phyloP scores from a whole-genome alignment of 2,797 vertebrate species.

The Melanotaenia pygmaea region DNA sequence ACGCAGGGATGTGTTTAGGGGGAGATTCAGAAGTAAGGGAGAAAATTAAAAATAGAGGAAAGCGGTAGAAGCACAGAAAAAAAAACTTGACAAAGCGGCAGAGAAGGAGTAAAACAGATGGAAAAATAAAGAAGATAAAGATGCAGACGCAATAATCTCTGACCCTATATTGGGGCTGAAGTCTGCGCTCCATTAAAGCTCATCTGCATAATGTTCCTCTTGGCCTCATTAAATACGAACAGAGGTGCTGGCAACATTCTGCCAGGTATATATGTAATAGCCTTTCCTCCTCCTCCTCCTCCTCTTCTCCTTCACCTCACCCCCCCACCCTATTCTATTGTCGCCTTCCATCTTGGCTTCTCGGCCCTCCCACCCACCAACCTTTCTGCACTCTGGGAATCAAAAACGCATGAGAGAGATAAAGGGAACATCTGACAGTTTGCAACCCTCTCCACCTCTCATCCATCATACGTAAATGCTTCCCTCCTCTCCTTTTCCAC shows the following conservation, averaged over 20 bases:
- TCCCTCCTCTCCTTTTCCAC: conserved; percentile 38
- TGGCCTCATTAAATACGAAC: conserved; percentile 72
- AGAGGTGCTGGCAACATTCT: conserved; percentile 55
- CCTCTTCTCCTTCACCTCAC: neutral
- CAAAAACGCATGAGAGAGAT: conserved; percentile 63
- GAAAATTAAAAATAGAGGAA: conserved; percentile 34
- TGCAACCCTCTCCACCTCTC: conserved; percentile 70
- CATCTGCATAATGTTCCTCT: conserved; percentile 80
- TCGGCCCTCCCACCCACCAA: conserved; percentile 35
- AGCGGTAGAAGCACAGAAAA: conserved; percentile 28
- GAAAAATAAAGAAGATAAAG: conserved; percentile 16
- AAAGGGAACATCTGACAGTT: conserved; percentile 75
- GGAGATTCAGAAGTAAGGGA: conserved; percentile 25
- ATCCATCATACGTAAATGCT: conserved; percentile 73
- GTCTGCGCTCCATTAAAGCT: conserved; percentile 72
- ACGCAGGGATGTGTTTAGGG: conserved; percentile 22
- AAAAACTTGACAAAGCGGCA: conserved; percentile 20
- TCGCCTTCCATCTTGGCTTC: conserved; percentile 31
- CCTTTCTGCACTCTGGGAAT: conserved; percentile 55
- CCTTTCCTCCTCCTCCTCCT: conserved; percentile 32
- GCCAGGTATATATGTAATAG: conserved; percentile 52
- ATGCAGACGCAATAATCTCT: conserved; percentile 41
- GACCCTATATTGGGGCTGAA: conserved; percentile 51
- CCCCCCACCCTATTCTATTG: conserved; percentile 17
- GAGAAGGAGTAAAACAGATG: conserved; percentile 8